phyloP scores from a whole-genome alignment of 2,888 invertebrate species.

The Rotaria socialis region DNA sequence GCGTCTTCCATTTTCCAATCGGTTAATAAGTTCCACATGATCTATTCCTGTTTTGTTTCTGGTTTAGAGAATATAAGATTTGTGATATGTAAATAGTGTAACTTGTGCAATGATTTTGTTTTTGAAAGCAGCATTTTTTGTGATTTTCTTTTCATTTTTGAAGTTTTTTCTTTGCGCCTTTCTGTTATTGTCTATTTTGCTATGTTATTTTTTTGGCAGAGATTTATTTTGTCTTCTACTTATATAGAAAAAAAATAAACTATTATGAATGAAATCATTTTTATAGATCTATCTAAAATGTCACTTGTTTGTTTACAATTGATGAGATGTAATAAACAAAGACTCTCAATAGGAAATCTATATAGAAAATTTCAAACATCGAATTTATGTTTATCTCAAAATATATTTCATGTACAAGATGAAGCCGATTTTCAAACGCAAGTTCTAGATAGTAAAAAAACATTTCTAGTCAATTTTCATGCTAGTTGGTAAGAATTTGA shows the following conservation, averaged over 20 bases:
- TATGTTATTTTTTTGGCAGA: neutral
- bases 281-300: neutral
- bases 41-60: neutral
- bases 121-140: neutral
- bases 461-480: constrained; percentile 89
- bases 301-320: neutral
- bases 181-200: neutral
- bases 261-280: constrained; percentile 16
- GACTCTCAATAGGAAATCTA: neutral
- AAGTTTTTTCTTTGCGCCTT: neutral
- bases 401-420: constrained; percentile 68
- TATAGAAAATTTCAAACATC: neutral
- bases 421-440: constrained; percentile 81
- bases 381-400: neutral
- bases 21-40: neutral
- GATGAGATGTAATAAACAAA: neutral
- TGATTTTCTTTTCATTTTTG: neutral
- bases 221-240: neutral
- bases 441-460: constrained; percentile 79
- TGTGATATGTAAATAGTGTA: neutral
- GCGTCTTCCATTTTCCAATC: constrained; percentile 16
- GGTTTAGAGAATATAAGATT: neutral
- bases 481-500: constrained; percentile 70
- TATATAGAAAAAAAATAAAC: neutral
- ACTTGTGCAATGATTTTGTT: no score